Base-by-base conservation (phyloP, 2,888 invertebrate genomes). In the Micropterix aruncella region DNA sequence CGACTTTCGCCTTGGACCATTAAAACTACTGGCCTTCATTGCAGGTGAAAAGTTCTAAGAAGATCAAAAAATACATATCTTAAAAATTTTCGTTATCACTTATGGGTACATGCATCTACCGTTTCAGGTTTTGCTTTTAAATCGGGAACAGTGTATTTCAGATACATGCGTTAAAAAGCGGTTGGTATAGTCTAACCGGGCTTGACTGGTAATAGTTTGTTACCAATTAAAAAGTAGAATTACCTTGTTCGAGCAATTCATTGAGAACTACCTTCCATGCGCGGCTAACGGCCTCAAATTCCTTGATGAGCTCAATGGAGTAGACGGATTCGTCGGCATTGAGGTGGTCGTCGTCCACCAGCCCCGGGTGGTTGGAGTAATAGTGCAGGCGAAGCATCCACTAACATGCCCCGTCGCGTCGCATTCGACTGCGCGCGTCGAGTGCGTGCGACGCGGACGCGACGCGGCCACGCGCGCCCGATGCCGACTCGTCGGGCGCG, bases 271-370 rank as follows among this genome's bases (percentile, higher is more conserved):
- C 79, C 65, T 82, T 85, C 75, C 85, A 83, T 46, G 79, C 79
- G 52, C 81, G 80, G 54, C 84, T 81, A 54, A 85, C 77, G 51
- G 79, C 75, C 59, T 87, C 88, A 65, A 89, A 89, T 68, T 89
- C 89, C 72, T 87, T 87, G 69, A 88, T 89, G 63, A 86, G 81
- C 62, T 86, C 87, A 63, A 83, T 70, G 52, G 84, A 79, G 68
- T 87, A 86, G 56, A 84, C 83, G 52, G 74, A 66, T 52, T 70
- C 69, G 56, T 75, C 70, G 57, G 64, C 71, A 60, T 73, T 69
- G 57, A 63, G 56, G 60, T 63, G 55, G 69, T 72, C 64, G 66
- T 67, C 64, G 75, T 74, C 61, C 74, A 84, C 72, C 53, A 69
- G 65, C 62, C 79, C 73, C 63, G 80, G 80, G 68, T 80, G 75